Base-by-base conservation (phyloP, 1,140 invertebrate genomes). In the Leptinotarsa lineolata region DNA sequence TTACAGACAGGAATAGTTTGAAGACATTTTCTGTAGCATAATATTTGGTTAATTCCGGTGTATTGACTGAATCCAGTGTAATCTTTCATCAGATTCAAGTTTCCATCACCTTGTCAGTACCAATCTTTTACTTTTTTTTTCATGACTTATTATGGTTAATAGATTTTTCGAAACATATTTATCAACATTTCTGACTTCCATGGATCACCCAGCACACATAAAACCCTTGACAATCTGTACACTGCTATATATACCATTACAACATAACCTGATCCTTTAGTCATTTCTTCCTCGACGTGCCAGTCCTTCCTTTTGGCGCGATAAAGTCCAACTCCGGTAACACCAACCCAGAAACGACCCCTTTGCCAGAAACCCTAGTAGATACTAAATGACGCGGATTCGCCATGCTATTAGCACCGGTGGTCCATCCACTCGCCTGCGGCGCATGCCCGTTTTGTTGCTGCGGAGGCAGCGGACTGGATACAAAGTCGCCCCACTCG, bases 401-500 rank as follows among this genome's bases (percentile, higher is more conserved):
- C 8, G 72, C 76, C 22, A 80, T 81, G 60, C 79, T 81, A 74
- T 82, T 81, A 3, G 80, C 74, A 20, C 72, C 69, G 44, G 67
- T 76, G 8, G 48, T 59, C 76, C 77, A 78, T 48, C 61, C 74
- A 66, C 67, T 59, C 0, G 68, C 60, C 61, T 15, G 15, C 15
- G 45, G 70, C 30, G 22, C 11, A 46, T 16, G 21, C 30, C 48
- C 44, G 16, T 64, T 58, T 18, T 68, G 59, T 68, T 20, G 45
- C 24, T 59, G 15, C 59, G 60, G 64, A 15, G 66, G 58, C 66
- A 58, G 45, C 3, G 24, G 77, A 15, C 61, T 78, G 1, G 88
- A 89, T n/a, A 90, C 88, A 79, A 90, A 90, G 71, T 90, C 88
- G 18, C 88, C 88, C 89, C 89, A 90, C 77, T 90, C 89, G 72